Evolutionary conservation across 1,140 invertebrate genomes (phyloP), one percentile per base, ranked within the genome.

Genomic region (Hydropsyche tenuis): DNA sequence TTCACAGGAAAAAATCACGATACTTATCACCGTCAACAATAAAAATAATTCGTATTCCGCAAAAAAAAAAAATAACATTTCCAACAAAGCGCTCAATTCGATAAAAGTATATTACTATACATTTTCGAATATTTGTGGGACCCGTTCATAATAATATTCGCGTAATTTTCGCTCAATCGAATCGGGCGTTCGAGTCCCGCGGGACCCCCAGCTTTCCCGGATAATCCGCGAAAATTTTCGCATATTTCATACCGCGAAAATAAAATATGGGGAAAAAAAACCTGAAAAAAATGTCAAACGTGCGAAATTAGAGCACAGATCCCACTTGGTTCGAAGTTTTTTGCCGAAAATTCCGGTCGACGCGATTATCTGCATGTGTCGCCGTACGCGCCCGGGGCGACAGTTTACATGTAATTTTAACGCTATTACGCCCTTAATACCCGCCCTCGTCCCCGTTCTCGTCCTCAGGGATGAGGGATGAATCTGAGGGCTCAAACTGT

Each of bases 361-460:
- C 48, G 48, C 16, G 48, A 53, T 53, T 53, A 53, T 53, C 48
- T 53, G 20, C 48, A 53, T 53, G 16, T 53, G 48, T 53, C 48
- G 48, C 48, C 46, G 16, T 14, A 18, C 46, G 12, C 20, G 20
- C 20, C 5, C 48, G 48, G 48, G 48, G 16, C 18, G 48, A 53
- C 48, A 53, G 48, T 53, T 53, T 53, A 53, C 48, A 53, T 53
- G 48, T 53, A 53, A 53, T 53, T 53, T 53, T 53, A 53, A 53
- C 48, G 48, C 48, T 53, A 53, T 53, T 53, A 53, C 48, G 48
- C 7, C 48, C 48, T 53, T 53, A 53, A 53, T 53, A 53, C 48
- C 20, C 48, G 6, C 48, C 30, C 9, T 37, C 30, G 30, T 37
- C 30, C 30, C 30, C 9, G 30, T 3, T 37, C 30, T 37, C 30